Evolutionary conservation across 2,888 invertebrate genomes (phyloP), one percentile per base, ranked within the genome.

Genomic region (Clitarchus hookeri): DNA sequence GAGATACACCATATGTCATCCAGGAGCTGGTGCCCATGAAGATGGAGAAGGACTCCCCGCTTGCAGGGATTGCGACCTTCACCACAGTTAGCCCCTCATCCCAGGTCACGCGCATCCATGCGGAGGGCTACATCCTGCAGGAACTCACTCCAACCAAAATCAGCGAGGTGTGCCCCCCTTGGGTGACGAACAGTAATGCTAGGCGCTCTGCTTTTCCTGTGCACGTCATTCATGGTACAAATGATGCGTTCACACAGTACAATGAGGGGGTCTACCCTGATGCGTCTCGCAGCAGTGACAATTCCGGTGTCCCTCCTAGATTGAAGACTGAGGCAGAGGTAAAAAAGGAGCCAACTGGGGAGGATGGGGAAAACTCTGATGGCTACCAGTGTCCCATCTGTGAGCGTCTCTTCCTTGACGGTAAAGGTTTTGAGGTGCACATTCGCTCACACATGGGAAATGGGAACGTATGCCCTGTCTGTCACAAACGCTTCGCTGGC

Each of bases 11-110:
- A 4, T 82, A 82, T 27, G 82, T 82, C 19, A 27, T 82, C 23
- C 82, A 82, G 44, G 82, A 82, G 82, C 82, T 82, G 16, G 82
- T 82, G 36, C 82, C 82, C 16, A 82, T 82, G 82, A 82, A 82
- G 82, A 44, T 82, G 19, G 82, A 82, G 82, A 82, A 82, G 82
- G 82, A 82, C 16, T 82, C 82, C 8, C 82, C 82, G 36, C 82
- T 82, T 9, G 44, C 82, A 19, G 44, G 44, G 9, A 82, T 82
- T 19, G 82, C 44, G 13, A 36, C 82, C 16, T 44, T 82, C 82
- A 19, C 44, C 19, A n/a, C 65, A 9, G 65, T 65, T 8, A 65
- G 65, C 65, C 65, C 65, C 65, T 65, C 65, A n/a, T 23, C 65
- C 8, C 65, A 65, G 65, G 65, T 65, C 8, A 19, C 65, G 65